Evolutionary conservation across 2,888 invertebrate genomes (phyloP), one percentile per base, ranked within the genome.

Genomic region (Abscondita cerata): DNA sequence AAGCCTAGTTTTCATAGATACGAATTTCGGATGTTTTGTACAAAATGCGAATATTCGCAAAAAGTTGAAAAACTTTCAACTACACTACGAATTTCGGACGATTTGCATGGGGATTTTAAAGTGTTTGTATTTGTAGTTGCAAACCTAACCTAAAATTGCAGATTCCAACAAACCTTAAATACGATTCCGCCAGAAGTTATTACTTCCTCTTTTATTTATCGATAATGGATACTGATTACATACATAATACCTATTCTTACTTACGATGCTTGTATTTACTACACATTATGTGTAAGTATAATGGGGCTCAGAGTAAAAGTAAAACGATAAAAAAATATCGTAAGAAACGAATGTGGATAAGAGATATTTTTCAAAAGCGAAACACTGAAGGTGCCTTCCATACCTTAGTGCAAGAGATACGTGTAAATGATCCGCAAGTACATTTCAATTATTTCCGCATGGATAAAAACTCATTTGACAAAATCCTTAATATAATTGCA

Each of bases 1-100:
- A n/a, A n/a, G n/a, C n/a, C n/a, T n/a, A 36, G 36, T n/a, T 36
- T 36, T 36, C 36, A 36, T 36, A 36, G 11, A 36, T 36, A 36
- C 36, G 36, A 36, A 36, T 36, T 36, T 36, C 36, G 36, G 12
- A 36, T 36, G 36, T 36, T 9, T 36, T 36, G 3, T 5, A 36
- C 2, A 36, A 36, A 36, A 36, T 36, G 5, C 36, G 11, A 36
- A 36, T 36, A 36, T 36, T 36, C 12, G 36, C 36, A 36, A 36
- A 36, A 9, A 36, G 36, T 36, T 5, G 36, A 9, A 25, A 25
- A 25, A 25, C 6, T 25, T 25, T 25, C 25, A 4, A 25, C 25
- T 25, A 25, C 25, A 25, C 3, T n/a, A 36, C 36, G 36, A 36
- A 36, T 36, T n/a, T 36, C 36, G 36, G 36, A 36, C 36, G 36